phyloP scores from a whole-genome alignment of 53 echinoderm and acorn worm species.

The Stichopus horrens region DNA sequence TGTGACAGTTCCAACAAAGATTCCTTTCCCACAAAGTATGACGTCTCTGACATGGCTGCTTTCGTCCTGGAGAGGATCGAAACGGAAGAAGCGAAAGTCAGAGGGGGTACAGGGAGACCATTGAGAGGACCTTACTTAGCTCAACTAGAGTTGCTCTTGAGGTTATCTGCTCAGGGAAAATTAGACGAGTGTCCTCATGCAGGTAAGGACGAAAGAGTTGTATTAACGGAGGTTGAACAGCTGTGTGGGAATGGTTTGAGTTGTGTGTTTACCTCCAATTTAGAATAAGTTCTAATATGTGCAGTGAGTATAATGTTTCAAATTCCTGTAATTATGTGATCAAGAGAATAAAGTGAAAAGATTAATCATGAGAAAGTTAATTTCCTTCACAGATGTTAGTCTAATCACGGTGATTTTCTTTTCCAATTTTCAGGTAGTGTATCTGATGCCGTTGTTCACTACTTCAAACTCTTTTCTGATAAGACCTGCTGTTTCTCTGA shows the following conservation, averaged over 20 bases:
- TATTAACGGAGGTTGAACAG: too few relatives aligned
- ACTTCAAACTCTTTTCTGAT: constrained; percentile 78
- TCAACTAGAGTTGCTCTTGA: constrained; percentile 65
- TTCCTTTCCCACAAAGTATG: constrained; percentile 45
- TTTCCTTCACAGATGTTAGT: not conserved
- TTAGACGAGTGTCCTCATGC: constrained; percentile 27
- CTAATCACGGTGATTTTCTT: too few relatives aligned
- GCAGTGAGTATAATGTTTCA: too few relatives aligned
- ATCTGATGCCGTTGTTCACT: constrained; percentile 45
- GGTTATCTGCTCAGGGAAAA: constrained; percentile 7
- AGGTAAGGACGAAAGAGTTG: not conserved
- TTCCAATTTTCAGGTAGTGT: constrained; percentile 17
- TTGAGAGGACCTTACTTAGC: constrained; percentile 77
- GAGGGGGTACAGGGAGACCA: constrained; percentile 29
- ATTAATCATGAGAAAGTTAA: too few relatives aligned
- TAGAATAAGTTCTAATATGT: too few relatives aligned
- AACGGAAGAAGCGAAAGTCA: constrained; percentile 52
- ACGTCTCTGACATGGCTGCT: constrained; percentile 53
- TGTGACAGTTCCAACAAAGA: not conserved
- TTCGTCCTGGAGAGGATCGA: constrained; percentile 62
- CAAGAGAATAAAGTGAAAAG: too few relatives aligned
- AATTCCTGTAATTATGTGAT: too few relatives aligned
- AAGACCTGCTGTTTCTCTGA: constrained; percentile 91
- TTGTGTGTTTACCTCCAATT: too few relatives aligned
- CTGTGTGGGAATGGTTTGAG: too few relatives aligned